A percentile compares a stretch with the other conserved stretches of the same genome.
Conservation (phyloP, 2,797 vertebrate genomes). For the Mus spretus region DNA sequence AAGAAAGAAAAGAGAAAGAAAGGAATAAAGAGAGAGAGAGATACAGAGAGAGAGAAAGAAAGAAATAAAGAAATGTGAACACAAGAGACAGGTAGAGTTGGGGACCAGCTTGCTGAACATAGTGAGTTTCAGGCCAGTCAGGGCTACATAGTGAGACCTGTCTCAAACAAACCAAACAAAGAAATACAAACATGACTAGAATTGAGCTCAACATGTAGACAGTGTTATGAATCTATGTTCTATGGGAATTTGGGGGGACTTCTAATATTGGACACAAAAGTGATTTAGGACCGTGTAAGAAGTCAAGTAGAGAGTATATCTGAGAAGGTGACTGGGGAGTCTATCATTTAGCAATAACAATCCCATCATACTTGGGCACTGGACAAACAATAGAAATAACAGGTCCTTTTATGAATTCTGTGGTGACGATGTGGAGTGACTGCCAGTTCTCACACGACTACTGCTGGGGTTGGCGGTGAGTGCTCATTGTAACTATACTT, state of each 20-base stretch:
- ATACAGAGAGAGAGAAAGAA: too few relatives aligned
- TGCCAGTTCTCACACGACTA: background rate
- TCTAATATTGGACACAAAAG: background rate
- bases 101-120: too few relatives aligned
- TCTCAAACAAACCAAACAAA: too few relatives aligned
- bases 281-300: background rate
- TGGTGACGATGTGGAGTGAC: background rate
- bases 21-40: too few relatives aligned
- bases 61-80: too few relatives aligned
- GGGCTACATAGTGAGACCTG: too few relatives aligned
- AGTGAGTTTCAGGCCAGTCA: too few relatives aligned
- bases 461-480: background rate
- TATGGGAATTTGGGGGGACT: background rate
- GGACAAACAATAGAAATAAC: background rate
- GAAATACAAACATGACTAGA: background rate
- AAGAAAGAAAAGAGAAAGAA: too few relatives aligned
- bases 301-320: background rate
- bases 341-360: background rate
- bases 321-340: background rate
- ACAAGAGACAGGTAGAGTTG: too few relatives aligned
- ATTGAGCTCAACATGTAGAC: background rate
- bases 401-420: background rate
- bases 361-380: background rate
- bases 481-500: background rate
- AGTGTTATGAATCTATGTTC: background rate